A percentile compares a stretch with the other conserved stretches of the same genome.
Conservation (phyloP, 2,888 invertebrate genomes). For the Eugnorisma glareosa region DNA sequence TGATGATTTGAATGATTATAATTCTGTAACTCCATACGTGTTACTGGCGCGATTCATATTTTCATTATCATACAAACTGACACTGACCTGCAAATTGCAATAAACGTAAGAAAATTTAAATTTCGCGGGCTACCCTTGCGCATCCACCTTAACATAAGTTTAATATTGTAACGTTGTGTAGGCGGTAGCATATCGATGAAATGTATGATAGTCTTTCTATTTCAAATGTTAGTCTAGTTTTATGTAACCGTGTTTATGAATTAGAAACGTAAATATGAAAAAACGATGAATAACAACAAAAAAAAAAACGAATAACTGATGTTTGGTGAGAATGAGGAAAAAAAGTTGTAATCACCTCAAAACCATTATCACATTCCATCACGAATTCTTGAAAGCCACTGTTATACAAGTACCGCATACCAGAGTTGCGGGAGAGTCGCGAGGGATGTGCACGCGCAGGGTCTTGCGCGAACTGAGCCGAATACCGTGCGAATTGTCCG, state of each 20-base stretch:
- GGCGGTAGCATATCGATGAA: neutral
- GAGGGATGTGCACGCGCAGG: conserved; percentile 68
- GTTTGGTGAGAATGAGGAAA: neutral
- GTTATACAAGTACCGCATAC: conserved; percentile 80
- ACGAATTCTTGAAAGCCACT: conserved; percentile 84
- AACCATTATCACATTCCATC: conserved; percentile 86
- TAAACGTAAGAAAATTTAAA: no score
- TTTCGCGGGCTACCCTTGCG: no score
- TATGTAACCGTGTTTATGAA: conserved; percentile 17
- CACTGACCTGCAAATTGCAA: no score
- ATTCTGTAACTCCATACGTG: no score
- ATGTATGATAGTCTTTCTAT: neutral
- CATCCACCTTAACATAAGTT: no score
- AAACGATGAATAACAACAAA: neutral
- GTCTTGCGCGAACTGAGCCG: conserved; percentile 67
- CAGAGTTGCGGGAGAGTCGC: conserved; percentile 60
- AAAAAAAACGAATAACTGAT: neutral
- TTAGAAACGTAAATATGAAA: neutral
- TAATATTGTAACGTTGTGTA: neutral
- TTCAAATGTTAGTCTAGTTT: conserved; percentile 15
- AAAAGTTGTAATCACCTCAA: conserved; percentile 80
- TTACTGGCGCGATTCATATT: no score
- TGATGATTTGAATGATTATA: no score
- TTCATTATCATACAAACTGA: no score
- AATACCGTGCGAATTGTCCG: conserved; percentile 71